phyloP scores from a whole-genome alignment of 1,140 invertebrate genomes.

The Brachionus koreanus region DNA sequence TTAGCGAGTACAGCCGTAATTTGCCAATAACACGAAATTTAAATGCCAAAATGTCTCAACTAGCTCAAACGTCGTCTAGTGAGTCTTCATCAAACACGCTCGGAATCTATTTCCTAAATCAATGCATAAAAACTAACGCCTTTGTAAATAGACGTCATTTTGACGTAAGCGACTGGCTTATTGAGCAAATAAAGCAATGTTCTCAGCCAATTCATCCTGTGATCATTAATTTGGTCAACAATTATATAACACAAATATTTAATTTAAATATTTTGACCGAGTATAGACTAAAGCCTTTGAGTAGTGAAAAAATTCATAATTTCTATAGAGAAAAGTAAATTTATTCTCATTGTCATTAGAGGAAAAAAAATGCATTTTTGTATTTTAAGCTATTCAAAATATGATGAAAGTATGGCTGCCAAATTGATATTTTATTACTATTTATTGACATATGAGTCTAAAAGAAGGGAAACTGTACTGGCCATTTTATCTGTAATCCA shows the following conservation, averaged over 20 bases:
- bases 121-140: slow-evolving; percentile 32
- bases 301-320: neutral
- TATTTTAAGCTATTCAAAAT: neutral
- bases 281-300: neutral
- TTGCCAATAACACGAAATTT: slow-evolving; percentile 31
- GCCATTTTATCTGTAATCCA: slow-evolving; percentile 28
- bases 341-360: neutral
- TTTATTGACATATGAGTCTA: slow-evolving; percentile 31
- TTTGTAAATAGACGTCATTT: slow-evolving; percentile 1
- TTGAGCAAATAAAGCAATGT: slow-evolving; percentile 30
- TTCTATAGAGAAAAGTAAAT: slow-evolving; percentile 42
- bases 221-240: slow-evolving; percentile 30
- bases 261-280: slow-evolving; percentile 27
- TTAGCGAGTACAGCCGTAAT: slow-evolving; percentile 18
- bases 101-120: slow-evolving; percentile 38
- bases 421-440: slow-evolving; percentile 37
- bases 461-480: slow-evolving; percentile 27
- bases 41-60: slow-evolving; percentile 37
- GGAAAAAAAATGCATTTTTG: neutral
- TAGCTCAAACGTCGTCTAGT: slow-evolving; percentile 18
- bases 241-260: slow-evolving; percentile 20
- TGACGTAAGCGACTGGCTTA: slow-evolving; percentile 19
- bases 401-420: neutral
- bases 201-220: slow-evolving; percentile 27
- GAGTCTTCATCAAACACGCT: neutral